phyloP scores from a whole-genome alignment of 2,797 vertebrate genomes.

The Selene dorsalis region DNA sequence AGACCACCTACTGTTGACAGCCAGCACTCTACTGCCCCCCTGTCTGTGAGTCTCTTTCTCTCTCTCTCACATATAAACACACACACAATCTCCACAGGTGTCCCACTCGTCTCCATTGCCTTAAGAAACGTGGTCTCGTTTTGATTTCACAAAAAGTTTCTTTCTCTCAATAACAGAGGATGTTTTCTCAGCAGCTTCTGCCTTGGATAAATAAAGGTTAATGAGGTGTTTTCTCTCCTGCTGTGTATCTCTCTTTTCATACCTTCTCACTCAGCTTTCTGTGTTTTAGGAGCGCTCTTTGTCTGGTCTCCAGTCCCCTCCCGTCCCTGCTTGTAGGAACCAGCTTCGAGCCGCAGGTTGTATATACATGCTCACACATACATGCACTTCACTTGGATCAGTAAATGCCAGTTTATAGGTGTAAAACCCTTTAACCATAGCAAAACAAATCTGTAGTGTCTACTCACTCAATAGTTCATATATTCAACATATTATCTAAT shows the following conservation, averaged over 20 bases:
- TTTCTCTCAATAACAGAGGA: not conserved
- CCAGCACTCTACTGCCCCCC: slow-evolving; percentile 52
- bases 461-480: not conserved
- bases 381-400: not conserved
- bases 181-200: not conserved
- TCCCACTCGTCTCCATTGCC: not conserved
- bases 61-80: not conserved
- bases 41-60: slow-evolving; percentile 64
- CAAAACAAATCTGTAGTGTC: not conserved
- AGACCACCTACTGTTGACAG: slow-evolving; percentile 66
- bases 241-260: not conserved
- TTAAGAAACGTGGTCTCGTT: not conserved
- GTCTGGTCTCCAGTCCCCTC: slow-evolving; percentile 75
- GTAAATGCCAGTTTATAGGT: not conserved
- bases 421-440: not conserved
- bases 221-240: not conserved
- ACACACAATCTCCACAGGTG: not conserved
- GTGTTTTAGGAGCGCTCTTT: slow-evolving; percentile 64
- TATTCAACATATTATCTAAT: not conserved
- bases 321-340: slow-evolving; percentile 70
- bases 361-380: not conserved
- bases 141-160: too few species aligned
- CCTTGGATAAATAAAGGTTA: not conserved
- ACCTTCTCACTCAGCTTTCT: not conserved
- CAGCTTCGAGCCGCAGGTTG: slow-evolving; percentile 75